Base-by-base conservation (phyloP, 2,797 vertebrate species). In the Champsocephalus esox region DNA sequence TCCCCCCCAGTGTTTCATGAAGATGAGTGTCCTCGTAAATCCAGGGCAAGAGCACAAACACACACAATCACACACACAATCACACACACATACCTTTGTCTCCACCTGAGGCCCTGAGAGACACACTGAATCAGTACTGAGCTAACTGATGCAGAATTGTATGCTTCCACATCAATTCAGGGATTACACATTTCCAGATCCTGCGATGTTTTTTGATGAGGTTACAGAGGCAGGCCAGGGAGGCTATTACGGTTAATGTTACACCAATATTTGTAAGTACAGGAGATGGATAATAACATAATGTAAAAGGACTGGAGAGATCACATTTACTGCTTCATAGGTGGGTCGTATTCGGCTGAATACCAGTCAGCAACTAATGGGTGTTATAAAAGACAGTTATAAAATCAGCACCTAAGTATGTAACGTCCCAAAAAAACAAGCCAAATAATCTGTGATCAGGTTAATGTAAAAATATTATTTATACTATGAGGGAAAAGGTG, bases 211-310 rank as follows among this genome's bases (percentile, higher is more conserved):
- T 41, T 66, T 74, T 68, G 59, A 80, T 66, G 57, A 65, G 46
- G 12, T 45, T 41, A 61, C n/a, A 65, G 34, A 80, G 44, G 41
- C 44, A 64, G 68, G 56, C 16, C 54, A 51, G 3, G n/a, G 34
- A 73, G 51, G 66, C 70, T 68, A 71, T 87, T 83, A 66, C 55
- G 61, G 76, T 82, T 86, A 85, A 83, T 84, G 81, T 76, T 85
- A 75, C 50, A 81, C 54, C 77, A 81, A 88, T 86, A 84, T 80
- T 73, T 73, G 67, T 77, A 75, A 86, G 79, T 77, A 82, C 73
- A 71, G 70, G 54, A 50, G 54, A 52, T n/a, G 12, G 21, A 60
- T 41, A 55, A 56, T 44, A 56, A 80, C 77, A 84, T 77, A 75
- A 85, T 61, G 73, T 74, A 64, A 76, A 76, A 81, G 55, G 54